Evolutionary conservation across 2,797 vertebrate genomes (phyloP).

Genomic region (Clarias pachynema): DNA sequence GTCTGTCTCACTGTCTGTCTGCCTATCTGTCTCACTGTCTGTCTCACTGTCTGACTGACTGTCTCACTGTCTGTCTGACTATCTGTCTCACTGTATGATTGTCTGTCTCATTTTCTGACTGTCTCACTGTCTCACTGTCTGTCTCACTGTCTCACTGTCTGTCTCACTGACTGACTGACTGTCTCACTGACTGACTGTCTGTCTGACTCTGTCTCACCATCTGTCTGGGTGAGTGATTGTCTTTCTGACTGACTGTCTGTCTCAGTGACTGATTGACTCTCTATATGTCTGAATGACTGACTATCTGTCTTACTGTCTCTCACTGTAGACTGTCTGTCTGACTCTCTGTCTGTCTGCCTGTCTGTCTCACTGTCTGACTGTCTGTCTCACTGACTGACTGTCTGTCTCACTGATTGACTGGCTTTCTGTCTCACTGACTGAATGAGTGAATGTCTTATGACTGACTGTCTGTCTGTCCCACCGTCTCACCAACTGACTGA

Average conservation of each 20-base stretch:
- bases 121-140: neutral
- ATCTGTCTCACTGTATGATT: accelerated
- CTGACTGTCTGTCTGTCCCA: neutral
- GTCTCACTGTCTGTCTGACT: neutral
- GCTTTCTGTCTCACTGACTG: neutral
- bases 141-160: neutral
- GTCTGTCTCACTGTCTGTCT: neutral
- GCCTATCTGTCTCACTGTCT: neutral
- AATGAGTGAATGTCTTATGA: neutral
- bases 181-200: neutral
- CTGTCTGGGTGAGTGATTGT: no score
- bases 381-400: accelerated
- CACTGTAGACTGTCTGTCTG: neutral
- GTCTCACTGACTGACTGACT: neutral
- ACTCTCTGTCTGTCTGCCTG: neutral
- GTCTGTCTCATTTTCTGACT: neutral
- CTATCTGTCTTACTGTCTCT: neutral
- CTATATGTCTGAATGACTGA: neutral
- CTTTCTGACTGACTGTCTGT: no score
- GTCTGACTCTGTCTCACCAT: no score
- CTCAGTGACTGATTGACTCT: accelerated
- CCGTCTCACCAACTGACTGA: neutral
- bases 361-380: neutral
- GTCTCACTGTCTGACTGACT: neutral
- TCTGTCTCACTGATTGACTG: neutral